phyloP scores from a whole-genome alignment of 2,113 vertebrate species.

The Cephalopholis sonnerati region DNA sequence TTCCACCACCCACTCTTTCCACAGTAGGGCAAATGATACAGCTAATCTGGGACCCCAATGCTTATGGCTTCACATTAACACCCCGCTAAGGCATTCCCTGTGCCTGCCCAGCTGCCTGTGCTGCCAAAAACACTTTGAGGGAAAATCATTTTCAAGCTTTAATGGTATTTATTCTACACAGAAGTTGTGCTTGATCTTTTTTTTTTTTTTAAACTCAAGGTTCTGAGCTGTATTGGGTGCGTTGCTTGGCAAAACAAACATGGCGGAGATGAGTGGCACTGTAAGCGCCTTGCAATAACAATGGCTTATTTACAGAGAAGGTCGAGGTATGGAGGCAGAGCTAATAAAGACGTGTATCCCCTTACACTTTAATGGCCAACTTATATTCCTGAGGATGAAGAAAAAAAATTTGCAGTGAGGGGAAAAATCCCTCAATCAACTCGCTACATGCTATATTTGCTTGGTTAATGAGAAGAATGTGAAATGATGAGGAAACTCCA shows the following conservation, averaged over 20 bases:
- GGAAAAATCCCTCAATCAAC: slow-evolving; percentile 45
- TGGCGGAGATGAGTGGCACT: slow-evolving; percentile 81
- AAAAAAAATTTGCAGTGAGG: slow-evolving; percentile 37
- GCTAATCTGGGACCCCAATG: slow-evolving; percentile 70
- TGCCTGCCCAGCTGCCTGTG: slow-evolving; percentile 44
- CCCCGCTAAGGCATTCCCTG: slow-evolving; percentile 28
- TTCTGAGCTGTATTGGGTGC: slow-evolving; percentile 78
- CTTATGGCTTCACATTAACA: slow-evolving; percentile 76
- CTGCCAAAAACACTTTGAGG: slow-evolving; percentile 75
- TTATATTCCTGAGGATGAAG: slow-evolving; percentile 60
- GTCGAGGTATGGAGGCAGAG: slow-evolving; percentile 53
- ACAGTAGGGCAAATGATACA: slow-evolving; percentile 62
- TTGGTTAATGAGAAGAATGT: slow-evolving; percentile 55
- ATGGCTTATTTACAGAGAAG: slow-evolving; percentile 84
- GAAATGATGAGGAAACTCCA: slow-evolving; percentile 58
- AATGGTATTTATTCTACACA: slow-evolving; percentile 89
- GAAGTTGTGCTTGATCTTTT: slow-evolving; percentile 77
- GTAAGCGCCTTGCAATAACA: slow-evolving; percentile 85
- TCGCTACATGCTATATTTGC: slow-evolving; percentile 53
- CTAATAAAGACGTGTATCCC: slow-evolving; percentile 73
- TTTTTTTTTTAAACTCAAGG: slow-evolving; percentile 21
- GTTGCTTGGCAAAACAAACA: slow-evolving; percentile 88
- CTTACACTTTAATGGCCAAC: slow-evolving; percentile 80
- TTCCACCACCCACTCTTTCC: slow-evolving; percentile 61
- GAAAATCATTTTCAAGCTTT: slow-evolving; percentile 71